These are phyloP conservation scores for Lineus longissimus DNA, from an alignment of 1,140 invertebrate species.

Conservation along the genomic window DNA sequence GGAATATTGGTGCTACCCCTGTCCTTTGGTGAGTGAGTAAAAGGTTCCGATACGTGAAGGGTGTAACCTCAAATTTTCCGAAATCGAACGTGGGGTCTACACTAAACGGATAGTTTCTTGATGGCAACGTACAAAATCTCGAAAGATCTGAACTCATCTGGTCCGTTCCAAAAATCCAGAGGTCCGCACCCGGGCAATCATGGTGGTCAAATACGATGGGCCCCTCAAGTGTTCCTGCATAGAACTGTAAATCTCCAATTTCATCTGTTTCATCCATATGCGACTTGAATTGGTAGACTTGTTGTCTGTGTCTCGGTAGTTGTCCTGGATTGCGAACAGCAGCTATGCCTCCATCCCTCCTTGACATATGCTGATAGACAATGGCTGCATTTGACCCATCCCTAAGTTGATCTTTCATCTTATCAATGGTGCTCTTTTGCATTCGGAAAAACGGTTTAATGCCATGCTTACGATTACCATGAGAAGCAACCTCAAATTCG, in stretches of 20 bases:
- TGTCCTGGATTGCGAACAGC: not conserved
- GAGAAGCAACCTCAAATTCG: not conserved
- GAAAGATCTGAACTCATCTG: not conserved
- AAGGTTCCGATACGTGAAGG: not conserved
- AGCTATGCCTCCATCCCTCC: not conserved
- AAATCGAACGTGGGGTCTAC: conserved; percentile 1
- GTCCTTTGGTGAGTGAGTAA: not conserved
- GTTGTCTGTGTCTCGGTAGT: not conserved
- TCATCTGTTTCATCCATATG: not conserved
- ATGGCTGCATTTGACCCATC: not conserved
- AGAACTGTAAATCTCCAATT: not conserved
- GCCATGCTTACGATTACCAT: not conserved
- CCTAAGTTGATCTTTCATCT: not conserved
- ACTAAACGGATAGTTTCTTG: not conserved
- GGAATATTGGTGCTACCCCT: not conserved
- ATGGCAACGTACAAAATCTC: not conserved
- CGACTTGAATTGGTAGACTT: not conserved
- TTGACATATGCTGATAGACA: not conserved
- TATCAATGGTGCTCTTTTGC: not conserved
- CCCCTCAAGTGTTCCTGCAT: not conserved
- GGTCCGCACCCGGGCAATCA: not conserved
- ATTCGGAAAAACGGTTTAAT: not conserved
- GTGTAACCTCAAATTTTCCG: not conserved
- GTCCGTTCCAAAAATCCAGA: not conserved
- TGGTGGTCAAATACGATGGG: not conserved